Evolutionary conservation across 2,888 invertebrate genomes (phyloP).

Genomic region (Anthophora plumipes): DNA sequence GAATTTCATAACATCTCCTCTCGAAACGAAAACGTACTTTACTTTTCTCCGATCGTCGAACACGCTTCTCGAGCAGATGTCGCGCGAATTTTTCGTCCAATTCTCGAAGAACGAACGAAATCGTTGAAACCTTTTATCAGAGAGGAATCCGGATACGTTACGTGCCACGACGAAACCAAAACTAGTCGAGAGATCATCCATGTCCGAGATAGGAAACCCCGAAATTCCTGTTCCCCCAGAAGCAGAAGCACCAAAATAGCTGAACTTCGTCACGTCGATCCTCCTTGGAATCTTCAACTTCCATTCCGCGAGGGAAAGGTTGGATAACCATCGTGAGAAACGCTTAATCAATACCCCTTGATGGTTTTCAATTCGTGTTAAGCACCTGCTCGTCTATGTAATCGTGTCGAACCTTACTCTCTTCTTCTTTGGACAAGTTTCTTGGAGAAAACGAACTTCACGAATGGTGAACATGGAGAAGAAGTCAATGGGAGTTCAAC

Average conservation of each 20-base stretch:
- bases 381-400: conserved; percentile 18
- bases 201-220: conserved; percentile 27
- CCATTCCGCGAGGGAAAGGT: conserved; percentile 4
- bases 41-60: neutral
- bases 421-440: neutral
- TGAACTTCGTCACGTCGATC: conserved; percentile 46
- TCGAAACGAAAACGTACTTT: neutral
- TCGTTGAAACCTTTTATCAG: too few species aligned
- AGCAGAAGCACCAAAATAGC: conserved; percentile 31
- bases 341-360: neutral
- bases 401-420: neutral
- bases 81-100: neutral
- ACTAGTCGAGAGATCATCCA: conserved; percentile 47
- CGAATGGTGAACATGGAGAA: neutral
- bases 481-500: conserved; percentile 32
- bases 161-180: conserved; percentile 21
- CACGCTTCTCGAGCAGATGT: too few species aligned
- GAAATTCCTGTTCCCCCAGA: conserved; percentile 41
- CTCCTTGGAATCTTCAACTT: conserved; percentile 55
- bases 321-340: too few species aligned
- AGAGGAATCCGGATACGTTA: too few species aligned
- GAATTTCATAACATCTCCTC: conserved; percentile 21
- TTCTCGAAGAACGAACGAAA: too few species aligned
- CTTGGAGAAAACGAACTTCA: neutral
- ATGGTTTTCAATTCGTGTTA: conserved; percentile 26